phyloP scores from a whole-genome alignment of 2,888 invertebrate species.

The Sepiola atlantica region DNA sequence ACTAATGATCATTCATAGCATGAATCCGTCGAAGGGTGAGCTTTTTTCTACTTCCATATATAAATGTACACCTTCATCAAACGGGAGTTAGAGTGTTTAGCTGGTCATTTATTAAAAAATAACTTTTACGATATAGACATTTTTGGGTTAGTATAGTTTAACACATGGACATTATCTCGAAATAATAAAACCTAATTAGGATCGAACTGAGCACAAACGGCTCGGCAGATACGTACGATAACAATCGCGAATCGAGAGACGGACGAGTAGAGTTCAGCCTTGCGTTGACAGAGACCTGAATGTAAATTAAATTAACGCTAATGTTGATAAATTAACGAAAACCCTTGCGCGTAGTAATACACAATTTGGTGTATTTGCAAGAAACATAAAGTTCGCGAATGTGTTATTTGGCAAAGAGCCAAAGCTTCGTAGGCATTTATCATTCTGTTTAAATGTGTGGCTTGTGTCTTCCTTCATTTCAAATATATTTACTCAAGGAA shows the following conservation, averaged over 20 bases:
- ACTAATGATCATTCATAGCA: no score
- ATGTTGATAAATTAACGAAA: slow-evolving; percentile 9
- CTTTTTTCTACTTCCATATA: no score
- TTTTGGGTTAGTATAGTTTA: no score
- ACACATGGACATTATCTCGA: no score
- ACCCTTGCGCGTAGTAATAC: neutral
- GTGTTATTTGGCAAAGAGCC: neutral
- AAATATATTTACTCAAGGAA: neutral
- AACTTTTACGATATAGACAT: no score
- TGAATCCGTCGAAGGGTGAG: no score
- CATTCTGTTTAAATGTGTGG: slow-evolving; percentile 14
- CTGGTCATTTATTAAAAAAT: no score
- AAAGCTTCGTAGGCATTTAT: neutral
- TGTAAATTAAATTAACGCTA: neutral
- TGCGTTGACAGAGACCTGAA: neutral
- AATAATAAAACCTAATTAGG: no score
- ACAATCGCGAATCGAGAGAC: neutral
- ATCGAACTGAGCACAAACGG: neutral
- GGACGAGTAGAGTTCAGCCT: neutral
- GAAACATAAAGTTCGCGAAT: slow-evolving; percentile 18
- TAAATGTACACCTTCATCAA: no score
- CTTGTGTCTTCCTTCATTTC: neutral
- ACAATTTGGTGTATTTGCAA: neutral
- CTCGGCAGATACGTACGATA: neutral
- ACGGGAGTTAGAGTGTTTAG: no score